Base-by-base conservation (phyloP, 2,888 invertebrate genomes). In the Zaprionus lineosus region DNA sequence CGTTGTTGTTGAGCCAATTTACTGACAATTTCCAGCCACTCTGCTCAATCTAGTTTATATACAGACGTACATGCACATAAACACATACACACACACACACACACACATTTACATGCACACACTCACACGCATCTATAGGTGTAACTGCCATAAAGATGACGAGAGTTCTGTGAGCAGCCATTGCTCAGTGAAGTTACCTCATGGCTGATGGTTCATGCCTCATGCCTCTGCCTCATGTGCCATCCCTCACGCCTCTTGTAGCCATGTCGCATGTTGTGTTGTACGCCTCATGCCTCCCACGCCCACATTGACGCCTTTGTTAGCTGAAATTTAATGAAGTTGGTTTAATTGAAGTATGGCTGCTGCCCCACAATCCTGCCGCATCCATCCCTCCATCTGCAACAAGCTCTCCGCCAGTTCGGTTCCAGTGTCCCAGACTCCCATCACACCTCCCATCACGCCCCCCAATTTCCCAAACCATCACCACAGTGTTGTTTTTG, bases 321-420 rank as follows among this genome's bases (percentile, higher is more conserved):
- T 85, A 72, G 81, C 81, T 79, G 73, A 84, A 85, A 79, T 83
- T 85, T 83, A 83, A 83, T 83, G 85, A 83, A 83, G 84, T 83
- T 83, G 81, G 81, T 76, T 79, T 83, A 83, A 83, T 83, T 83
- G 85, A 85, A 85, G 85, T 74, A 82, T 84, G 82, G 77, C 61
- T 76, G 68, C 51, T 67, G 56, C 57, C 62, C 47, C 59, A 52
- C 29, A 26, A 37, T n/a, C n/a, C 33, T 39, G 3, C 15, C n/a
- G 3, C n/a, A 7, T 12, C 28, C 37, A 2, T 12, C 9, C 11
- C 31, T 4, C n/a, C 5, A 1, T 7, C n/a, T 29, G 11, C 6
- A 21, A 0, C 19, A 1, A n/a, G 18, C 39, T 1, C 14, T 24
- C 11, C 1, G 15, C 28, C 6, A 16, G 16, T 29, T 41, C 47